Percentiles rank a stretch among this genome's conserved stretches.
These are phyloP conservation scores for Menidia menidia DNA, from an alignment of 2,797 vertebrate species.

Conservation along the genomic window DNA sequence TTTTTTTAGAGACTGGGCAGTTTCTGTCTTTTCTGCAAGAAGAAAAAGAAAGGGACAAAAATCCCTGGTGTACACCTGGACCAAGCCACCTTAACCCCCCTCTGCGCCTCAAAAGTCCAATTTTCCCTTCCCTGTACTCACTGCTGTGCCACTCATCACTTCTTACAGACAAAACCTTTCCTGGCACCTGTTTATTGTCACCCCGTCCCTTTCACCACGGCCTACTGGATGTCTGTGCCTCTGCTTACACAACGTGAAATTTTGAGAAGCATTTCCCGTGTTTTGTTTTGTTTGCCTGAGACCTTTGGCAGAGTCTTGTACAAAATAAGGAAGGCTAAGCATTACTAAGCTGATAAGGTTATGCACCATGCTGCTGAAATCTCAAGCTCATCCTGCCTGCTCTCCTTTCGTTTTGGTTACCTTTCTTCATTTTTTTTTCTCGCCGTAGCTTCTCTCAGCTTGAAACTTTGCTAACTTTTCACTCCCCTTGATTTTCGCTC, in stretches of 20 bases:
- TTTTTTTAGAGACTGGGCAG: constrained; percentile 5
- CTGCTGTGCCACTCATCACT: constrained; percentile 53
- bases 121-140: constrained; percentile 37
- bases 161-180: constrained; percentile 51
- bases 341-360: constrained; percentile 27
- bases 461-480: constrained; percentile 36
- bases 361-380: constrained; percentile 6
- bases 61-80: constrained; percentile 12
- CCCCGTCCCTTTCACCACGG: constrained; percentile 46
- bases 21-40: constrained; percentile 18
- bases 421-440: constrained; percentile 27
- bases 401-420: constrained; percentile 7
- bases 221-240: constrained; percentile 60
- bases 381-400: constrained; percentile 12
- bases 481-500: constrained; percentile 6
- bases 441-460: constrained; percentile 21
- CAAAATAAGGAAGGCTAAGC: constrained; percentile 22
- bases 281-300: constrained; percentile 28
- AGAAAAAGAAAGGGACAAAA: background rate
- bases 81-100: constrained; percentile 20
- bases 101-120: constrained; percentile 42
- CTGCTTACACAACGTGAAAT: constrained; percentile 41
- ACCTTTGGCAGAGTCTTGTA: constrained; percentile 35
- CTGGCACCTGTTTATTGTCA: constrained; percentile 58
- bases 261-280: constrained; percentile 47